Base-by-base conservation (phyloP, 1,140 invertebrate genomes). In the Drosophila tsacasi region DNA sequence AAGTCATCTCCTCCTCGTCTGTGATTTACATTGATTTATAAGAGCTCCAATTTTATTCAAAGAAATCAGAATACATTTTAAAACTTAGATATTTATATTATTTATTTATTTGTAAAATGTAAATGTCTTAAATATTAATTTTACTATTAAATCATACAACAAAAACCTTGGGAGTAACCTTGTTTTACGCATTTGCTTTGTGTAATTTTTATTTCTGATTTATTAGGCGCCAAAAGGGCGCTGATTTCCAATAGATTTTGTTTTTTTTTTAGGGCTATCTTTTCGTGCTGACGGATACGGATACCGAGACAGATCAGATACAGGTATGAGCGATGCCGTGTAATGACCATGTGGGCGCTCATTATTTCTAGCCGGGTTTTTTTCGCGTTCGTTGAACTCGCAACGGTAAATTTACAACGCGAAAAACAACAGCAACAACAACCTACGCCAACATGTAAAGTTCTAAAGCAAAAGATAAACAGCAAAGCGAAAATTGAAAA, bases 401-500 rank as follows among this genome's bases (percentile, higher is more conserved):
- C 39, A 89, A 89, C 84, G 85, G 84, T 89, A 90, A 89, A 89
- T 78, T 89, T 89, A 87, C 84, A 87, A 67, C 73, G 82, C 47
- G 35, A 49, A 39, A 37, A 49, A 32, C 32, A 32, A 32, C 49
- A 54, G 19, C 64, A 52, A 55, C 76, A 75, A 52, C 61, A 89
- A 81, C 81, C 86, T 90, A 90, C 85, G 86, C 85, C 86, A 91
- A 90, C 79, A 91, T 90, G 85, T 90, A 90, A 90, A 91, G 85
- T 90, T 90, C 85, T 90, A 90, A 91, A 49, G 79, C 71, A 62
- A 90, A 90, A 90, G 86, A 85, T 90, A 90, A 90, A 90, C 81
- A 77, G 73, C 72, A 89, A 89, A 83, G 59, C 47, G 65, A 77
- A 80, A 80, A 83, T 77, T 79, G 60, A 82, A 82, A 82, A 85